Percentiles rank a stretch among this genome's conserved stretches.
phyloP scores from a whole-genome alignment of 2,113 vertebrate genomes.

The Panurus biarmicus region DNA sequence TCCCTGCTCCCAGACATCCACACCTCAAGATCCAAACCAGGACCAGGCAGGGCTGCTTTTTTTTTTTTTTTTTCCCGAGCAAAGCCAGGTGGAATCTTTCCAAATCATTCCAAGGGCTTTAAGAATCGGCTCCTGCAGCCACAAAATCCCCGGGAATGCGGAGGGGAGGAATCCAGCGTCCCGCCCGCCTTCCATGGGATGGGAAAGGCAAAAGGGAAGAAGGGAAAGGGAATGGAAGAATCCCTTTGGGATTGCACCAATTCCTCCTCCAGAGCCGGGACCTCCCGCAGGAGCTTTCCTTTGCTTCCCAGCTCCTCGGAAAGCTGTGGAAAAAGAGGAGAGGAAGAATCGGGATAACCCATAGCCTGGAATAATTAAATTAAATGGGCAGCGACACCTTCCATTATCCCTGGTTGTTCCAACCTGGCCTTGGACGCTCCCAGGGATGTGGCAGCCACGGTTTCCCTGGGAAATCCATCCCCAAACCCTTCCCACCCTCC shows the following conservation, averaged over 20 bases:
- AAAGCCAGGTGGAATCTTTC: rapidly evolving
- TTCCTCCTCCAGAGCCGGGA: rapidly evolving
- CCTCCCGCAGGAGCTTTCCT: background rate
- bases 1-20: background rate
- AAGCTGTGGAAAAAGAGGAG: background rate
- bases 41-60: rapidly evolving
- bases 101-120: background rate
- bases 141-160: rapidly evolving
- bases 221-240: background rate
- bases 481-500: background rate
- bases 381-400: background rate
- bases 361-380: background rate
- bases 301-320: background rate
- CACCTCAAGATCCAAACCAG: background rate
- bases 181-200: rapidly evolving
- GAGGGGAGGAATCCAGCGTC: rapidly evolving
- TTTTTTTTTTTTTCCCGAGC: background rate
- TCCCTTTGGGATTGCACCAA: rapidly evolving
- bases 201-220: background rate
- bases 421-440: background rate
- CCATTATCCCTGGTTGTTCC: background rate
- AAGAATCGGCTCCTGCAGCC: background rate
- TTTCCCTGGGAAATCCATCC: background rate
- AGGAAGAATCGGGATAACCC: background rate
- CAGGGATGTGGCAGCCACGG: background rate